These are phyloP conservation scores for Zaprionus lachaisei DNA, from an alignment of 1,140 invertebrate species.

Conservation along the genomic window DNA sequence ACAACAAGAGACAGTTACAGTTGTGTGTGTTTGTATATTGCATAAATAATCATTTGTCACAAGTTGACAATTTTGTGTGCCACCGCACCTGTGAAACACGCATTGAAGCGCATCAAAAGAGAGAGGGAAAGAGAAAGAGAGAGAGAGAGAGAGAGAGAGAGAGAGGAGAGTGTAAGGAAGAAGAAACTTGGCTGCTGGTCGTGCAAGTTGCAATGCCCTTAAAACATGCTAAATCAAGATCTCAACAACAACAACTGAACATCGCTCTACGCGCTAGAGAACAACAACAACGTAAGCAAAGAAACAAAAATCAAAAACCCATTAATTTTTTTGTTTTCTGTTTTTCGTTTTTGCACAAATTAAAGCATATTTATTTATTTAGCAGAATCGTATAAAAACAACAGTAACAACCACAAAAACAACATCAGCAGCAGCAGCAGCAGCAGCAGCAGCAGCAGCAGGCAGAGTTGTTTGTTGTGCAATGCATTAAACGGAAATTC, in stretches of 20 bases:
- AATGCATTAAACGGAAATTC: constrained; percentile 62
- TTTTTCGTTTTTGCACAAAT: constrained; percentile 50
- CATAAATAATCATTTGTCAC: constrained; percentile 51
- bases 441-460: not conserved
- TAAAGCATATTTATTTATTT: constrained; percentile 49
- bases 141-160: not conserved
- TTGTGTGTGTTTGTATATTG: not conserved
- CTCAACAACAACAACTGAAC: not conserved
- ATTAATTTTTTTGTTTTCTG: constrained; percentile 17
- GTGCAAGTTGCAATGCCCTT: constrained; percentile 18
- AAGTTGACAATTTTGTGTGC: constrained; percentile 53
- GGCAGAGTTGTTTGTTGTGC: constrained; percentile 36
- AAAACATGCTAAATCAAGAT: not conserved
- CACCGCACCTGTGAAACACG: constrained; percentile 56
- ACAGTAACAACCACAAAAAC: constrained; percentile 12
- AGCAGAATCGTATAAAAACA: constrained; percentile 21
- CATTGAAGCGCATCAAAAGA: not conserved
- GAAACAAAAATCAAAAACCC: constrained; percentile 4
- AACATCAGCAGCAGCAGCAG: too few species aligned
- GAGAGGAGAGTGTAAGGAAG: not conserved
- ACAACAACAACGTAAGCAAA: constrained; percentile 8
- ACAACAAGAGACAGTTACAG: not conserved
- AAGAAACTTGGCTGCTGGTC: constrained; percentile 3
- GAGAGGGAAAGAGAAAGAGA: too few species aligned
- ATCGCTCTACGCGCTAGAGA: not conserved